A percentile compares a stretch with the other conserved stretches of the same genome.
phyloP scores from a whole-genome alignment of 2,113 vertebrate species.

The Nothoprocta perdicaria region DNA sequence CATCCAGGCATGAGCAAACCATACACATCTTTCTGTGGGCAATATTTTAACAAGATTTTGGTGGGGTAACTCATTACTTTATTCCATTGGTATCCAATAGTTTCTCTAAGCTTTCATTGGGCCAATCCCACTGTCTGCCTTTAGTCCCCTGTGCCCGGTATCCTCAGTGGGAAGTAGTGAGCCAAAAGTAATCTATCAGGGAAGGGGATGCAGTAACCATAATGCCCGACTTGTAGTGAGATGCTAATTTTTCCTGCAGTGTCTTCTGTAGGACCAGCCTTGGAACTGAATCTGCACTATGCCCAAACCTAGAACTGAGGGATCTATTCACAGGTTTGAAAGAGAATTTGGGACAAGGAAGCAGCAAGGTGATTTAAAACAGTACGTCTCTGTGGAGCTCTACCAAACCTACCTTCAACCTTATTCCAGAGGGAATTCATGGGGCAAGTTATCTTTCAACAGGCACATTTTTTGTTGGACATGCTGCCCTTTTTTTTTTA shows the following conservation, averaged over 20 bases:
- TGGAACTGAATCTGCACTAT: neutral
- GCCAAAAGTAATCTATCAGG: neutral
- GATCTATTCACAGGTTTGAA: neutral
- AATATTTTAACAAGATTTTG: neutral
- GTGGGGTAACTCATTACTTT: neutral
- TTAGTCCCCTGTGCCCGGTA: neutral
- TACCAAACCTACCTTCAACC: neutral
- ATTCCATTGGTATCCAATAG: neutral
- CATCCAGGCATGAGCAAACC: neutral
- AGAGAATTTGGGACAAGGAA: neutral
- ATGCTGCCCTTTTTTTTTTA: neutral
- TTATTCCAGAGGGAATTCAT: neutral
- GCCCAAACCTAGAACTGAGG: neutral
- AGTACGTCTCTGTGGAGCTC: neutral
- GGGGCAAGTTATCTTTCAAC: neutral
- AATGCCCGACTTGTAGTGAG: neutral
- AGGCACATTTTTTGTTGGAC: neutral
- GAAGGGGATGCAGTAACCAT: neutral
- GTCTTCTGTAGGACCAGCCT: neutral
- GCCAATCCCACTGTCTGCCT: neutral
- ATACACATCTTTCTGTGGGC: neutral
- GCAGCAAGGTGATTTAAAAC: neutral
- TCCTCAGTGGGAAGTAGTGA: fast-evolving
- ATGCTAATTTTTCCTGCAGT: neutral
- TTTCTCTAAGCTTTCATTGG: neutral